Conservation (phyloP, 2,113 vertebrate species). For the Nanorana parkeri region DNA sequence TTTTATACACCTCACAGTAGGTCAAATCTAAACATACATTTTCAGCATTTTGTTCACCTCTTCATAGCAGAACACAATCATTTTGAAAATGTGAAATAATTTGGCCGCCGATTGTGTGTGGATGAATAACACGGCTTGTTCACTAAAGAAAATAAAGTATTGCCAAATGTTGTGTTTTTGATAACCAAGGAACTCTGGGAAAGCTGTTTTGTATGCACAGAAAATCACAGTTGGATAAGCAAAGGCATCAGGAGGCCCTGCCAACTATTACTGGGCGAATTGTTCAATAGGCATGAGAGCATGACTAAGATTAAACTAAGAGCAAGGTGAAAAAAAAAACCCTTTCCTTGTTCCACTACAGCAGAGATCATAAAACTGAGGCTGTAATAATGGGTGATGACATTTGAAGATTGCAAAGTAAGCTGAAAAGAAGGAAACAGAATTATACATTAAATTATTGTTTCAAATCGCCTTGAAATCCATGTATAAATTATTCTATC, state of each 20-base stretch:
- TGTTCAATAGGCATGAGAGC: conserved; percentile 39
- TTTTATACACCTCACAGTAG: neutral
- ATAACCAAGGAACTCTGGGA: neutral
- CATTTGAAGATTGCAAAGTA: conserved; percentile 23
- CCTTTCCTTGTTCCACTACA: conserved; percentile 10
- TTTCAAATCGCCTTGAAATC: neutral
- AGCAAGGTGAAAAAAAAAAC: conserved; percentile 10
- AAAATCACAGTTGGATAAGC: conserved; percentile 42
- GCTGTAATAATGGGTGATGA: neutral
- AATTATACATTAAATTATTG: neutral
- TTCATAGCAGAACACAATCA: neutral
- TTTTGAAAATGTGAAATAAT: neutral
- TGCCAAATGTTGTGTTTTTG: conserved; percentile 20
- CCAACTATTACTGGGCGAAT: conserved; percentile 34
- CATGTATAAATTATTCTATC: neutral
- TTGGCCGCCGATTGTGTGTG: neutral
- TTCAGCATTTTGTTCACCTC: neutral
- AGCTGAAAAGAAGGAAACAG: conserved; percentile 1
- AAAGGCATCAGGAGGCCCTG: conserved; percentile 14
- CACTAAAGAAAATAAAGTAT: neutral
- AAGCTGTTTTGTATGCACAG: conserved; percentile 45
- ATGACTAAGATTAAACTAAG: conserved; percentile 47
- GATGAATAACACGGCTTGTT: neutral
- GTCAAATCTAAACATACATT: neutral
- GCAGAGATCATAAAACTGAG: neutral